These are phyloP conservation scores for Cyanistes caeruleus DNA, from an alignment of 2,113 vertebrate species.

Conservation along the genomic window DNA sequence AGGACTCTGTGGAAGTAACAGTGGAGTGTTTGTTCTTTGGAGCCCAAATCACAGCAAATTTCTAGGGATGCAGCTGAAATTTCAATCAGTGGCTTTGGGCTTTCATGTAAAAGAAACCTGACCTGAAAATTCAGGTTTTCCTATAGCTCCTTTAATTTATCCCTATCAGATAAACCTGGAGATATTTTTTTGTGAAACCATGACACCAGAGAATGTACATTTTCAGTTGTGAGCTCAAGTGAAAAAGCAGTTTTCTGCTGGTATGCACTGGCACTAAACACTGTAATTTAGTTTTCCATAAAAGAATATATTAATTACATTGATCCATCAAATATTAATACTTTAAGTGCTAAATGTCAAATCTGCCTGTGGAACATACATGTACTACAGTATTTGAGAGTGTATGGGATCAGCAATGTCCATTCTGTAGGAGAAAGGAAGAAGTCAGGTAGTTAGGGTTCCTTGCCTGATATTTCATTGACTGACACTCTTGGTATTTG, in stretches of 20 bases:
- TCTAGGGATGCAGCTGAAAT: conserved; percentile 57
- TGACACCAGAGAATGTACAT: neutral
- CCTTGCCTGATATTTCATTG: neutral
- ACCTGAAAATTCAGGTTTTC: conserved; percentile 50
- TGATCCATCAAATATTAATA: neutral
- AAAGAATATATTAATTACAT: neutral
- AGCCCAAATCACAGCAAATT: conserved; percentile 44
- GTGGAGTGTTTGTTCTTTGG: conserved; percentile 33
- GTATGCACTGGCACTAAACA: neutral
- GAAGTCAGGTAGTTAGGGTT: neutral
- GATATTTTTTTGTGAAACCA: neutral
- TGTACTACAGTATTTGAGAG: neutral
- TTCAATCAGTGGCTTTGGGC: conserved; percentile 1
- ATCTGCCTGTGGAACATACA: neutral
- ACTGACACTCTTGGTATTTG: neutral
- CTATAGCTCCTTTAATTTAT: neutral
- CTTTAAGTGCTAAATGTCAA: neutral
- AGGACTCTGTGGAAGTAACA: conserved; percentile 30
- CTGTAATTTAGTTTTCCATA: neutral
- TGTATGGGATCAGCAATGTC: neutral
- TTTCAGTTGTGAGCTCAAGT: conserved; percentile 2
- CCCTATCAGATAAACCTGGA: conserved; percentile 13
- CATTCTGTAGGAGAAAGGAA: neutral
- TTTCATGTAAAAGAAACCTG: conserved; percentile 49
- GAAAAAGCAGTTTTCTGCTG: conserved; percentile 2